phyloP scores from a whole-genome alignment of 1,140 invertebrate species.

The Drosophila setifemur region DNA sequence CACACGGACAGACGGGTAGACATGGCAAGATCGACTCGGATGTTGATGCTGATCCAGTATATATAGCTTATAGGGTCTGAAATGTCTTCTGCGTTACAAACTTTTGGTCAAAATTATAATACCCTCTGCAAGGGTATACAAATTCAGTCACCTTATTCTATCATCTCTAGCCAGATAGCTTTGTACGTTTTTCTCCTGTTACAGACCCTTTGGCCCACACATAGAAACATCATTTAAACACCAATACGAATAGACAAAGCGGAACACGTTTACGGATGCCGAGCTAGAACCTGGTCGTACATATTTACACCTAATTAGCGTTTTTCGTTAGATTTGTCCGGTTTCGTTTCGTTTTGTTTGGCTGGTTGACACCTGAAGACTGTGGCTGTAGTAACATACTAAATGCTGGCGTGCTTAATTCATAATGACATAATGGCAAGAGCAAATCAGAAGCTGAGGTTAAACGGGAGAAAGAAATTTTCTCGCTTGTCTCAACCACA shows the following conservation, averaged over 20 bases:
- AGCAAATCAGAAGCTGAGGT: slow-evolving; percentile 40
- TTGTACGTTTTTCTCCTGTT: neutral
- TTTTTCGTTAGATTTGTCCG: slow-evolving; percentile 43
- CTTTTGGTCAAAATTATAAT: too few species aligned
- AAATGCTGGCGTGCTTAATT: slow-evolving; percentile 72
- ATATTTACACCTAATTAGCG: slow-evolving; percentile 80
- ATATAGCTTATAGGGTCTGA: too few species aligned
- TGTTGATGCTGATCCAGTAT: too few species aligned
- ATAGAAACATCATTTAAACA: slow-evolving; percentile 24
- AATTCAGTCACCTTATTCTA: slow-evolving; percentile 11
- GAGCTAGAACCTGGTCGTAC: slow-evolving; percentile 47
- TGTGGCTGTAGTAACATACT: slow-evolving; percentile 45
- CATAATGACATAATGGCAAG: slow-evolving; percentile 55
- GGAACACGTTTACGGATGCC: slow-evolving; percentile 41
- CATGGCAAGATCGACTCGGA: too few species aligned
- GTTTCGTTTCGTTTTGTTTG: slow-evolving; percentile 32
- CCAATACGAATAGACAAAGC: slow-evolving; percentile 11
- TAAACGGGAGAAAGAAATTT: slow-evolving; percentile 57
- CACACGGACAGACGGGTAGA: too few species aligned
- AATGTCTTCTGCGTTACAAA: too few species aligned
- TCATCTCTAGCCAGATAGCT: slow-evolving; percentile 49
- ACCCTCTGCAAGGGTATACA: too few species aligned
- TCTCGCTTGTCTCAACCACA: slow-evolving; percentile 19
- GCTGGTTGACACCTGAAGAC: slow-evolving; percentile 21
- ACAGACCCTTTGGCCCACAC: slow-evolving; percentile 26